These are phyloP conservation scores for Penaeus chinensis DNA, from an alignment of 1,140 invertebrate species.

Conservation along the genomic window DNA sequence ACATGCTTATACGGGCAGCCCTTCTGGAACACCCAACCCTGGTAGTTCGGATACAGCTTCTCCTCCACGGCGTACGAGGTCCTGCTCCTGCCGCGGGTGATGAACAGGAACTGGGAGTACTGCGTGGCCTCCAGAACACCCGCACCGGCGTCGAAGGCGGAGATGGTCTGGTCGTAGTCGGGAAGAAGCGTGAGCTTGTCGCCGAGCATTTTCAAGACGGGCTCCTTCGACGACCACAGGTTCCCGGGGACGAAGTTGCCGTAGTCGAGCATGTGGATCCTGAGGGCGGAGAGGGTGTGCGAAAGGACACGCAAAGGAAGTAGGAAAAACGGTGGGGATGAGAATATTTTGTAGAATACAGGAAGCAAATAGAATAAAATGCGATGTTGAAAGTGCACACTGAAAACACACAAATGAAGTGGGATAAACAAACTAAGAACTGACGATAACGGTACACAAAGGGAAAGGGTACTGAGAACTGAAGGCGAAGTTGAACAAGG, in stretches of 20 bases:
- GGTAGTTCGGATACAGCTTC: conserved; percentile 44
- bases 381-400: too few species aligned
- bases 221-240: conserved; percentile 38
- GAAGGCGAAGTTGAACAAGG: too few species aligned
- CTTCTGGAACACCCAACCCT: conserved; percentile 44
- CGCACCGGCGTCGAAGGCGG: conserved; percentile 31
- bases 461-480: too few species aligned
- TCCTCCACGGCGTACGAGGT: conserved; percentile 42
- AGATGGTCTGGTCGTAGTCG: conserved; percentile 28
- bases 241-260: conserved; percentile 41
- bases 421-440: too few species aligned
- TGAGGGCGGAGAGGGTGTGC: not conserved
- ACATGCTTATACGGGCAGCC: conserved; percentile 38
- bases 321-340: too few species aligned
- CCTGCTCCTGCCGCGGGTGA: conserved; percentile 32
- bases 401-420: too few species aligned
- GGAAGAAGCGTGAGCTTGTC: conserved; percentile 18
- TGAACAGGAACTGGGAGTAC: conserved; percentile 50
- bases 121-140: conserved; percentile 42
- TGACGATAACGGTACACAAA: too few species aligned
- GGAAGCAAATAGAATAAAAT: too few species aligned
- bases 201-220: conserved; percentile 17
- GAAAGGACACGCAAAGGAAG: too few species aligned
- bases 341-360: too few species aligned
- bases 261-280: conserved; percentile 48